Evolutionary conservation across 2,888 invertebrate genomes (phyloP).

Genomic region (Chromoteleia sp.): DNA sequence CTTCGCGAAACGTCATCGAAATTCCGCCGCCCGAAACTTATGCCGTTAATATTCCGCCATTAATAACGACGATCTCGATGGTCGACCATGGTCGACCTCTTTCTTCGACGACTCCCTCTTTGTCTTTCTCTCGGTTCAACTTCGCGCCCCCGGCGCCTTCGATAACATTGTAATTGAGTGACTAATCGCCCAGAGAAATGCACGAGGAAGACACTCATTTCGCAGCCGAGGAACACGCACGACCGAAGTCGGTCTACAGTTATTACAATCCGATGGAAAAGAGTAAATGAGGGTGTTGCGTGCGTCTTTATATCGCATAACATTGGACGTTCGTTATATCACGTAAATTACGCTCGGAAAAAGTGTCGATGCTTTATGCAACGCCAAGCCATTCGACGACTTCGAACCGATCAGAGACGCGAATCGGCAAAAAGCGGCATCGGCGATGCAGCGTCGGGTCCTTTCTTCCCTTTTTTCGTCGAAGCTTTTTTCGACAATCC

Average conservation of each 20-base stretch:
- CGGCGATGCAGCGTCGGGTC: no score
- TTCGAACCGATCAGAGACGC: neutral
- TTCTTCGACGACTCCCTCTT: neutral
- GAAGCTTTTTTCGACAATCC: constrained; percentile 3
- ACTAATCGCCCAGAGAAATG: constrained; percentile 64
- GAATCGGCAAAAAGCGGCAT: no score
- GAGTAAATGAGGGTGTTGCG: constrained; percentile 66
- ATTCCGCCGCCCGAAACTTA: constrained; percentile 3
- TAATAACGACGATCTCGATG: constrained; percentile 11
- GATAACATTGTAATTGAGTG: constrained; percentile 70
- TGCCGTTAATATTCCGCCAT: neutral
- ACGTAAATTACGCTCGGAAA: constrained; percentile 54
- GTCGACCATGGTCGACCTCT: neutral
- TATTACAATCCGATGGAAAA: constrained; percentile 63
- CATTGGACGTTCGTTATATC: constrained; percentile 51
- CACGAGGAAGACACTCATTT: constrained; percentile 67
- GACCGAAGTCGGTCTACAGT: constrained; percentile 60
- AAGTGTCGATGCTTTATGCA: constrained; percentile 42
- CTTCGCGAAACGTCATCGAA: neutral
- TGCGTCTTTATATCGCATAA: constrained; percentile 44
- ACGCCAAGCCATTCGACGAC: constrained; percentile 23
- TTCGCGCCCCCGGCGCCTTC: constrained; percentile 59
- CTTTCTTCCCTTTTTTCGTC: no score
- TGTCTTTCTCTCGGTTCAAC: neutral
- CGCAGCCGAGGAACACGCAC: constrained; percentile 50